Conservation (phyloP, 2,113 vertebrate species). For the Platycercus adscitus region DNA sequence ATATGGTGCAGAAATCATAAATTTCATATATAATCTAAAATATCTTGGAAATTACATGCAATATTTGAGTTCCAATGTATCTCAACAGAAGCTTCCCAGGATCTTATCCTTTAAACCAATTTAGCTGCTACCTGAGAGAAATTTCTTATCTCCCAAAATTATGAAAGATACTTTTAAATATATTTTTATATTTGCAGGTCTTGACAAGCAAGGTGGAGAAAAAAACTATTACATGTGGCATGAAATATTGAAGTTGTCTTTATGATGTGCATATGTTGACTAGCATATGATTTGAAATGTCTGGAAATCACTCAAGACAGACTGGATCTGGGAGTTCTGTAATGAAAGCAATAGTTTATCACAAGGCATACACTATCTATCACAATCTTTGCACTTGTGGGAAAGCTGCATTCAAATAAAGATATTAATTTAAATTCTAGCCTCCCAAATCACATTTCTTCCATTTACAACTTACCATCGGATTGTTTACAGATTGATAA, state of each 20-base stretch:
- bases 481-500: conserved; percentile 85
- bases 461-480: conserved; percentile 70
- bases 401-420: not conserved
- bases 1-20: not conserved
- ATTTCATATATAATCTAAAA: not conserved
- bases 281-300: not conserved
- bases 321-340: not conserved
- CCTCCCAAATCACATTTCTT: not conserved
- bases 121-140: not conserved
- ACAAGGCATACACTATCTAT: not conserved
- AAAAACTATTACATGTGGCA: not conserved
- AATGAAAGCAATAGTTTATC: not conserved
- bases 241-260: not conserved
- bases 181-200: not conserved
- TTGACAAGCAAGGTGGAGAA: not conserved
- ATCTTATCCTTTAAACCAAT: not conserved
- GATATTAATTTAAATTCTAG: not conserved
- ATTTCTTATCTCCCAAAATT: not conserved
- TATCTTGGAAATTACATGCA: not conserved
- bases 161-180: not conserved
- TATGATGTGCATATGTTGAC: not conserved
- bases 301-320: not conserved
- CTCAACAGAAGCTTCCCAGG: not conserved
- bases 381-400: not conserved
- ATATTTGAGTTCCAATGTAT: not conserved